A percentile compares a stretch with the other conserved stretches of the same genome.
These are phyloP conservation scores for Leuctra nigra DNA, from an alignment of 2,888 invertebrate species.

Conservation along the genomic window DNA sequence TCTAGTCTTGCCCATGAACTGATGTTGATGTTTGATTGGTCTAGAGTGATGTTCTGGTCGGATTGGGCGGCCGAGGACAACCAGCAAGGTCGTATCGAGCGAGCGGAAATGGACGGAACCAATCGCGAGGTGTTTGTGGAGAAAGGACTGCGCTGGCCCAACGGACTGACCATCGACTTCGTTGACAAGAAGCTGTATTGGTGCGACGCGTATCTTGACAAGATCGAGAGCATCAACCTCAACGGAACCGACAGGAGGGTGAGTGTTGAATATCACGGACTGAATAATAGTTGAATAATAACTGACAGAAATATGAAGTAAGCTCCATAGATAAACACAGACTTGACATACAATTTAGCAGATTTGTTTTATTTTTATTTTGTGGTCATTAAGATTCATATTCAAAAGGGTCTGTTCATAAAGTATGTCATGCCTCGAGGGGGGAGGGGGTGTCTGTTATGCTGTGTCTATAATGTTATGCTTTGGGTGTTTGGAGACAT, in stretches of 20 bases:
- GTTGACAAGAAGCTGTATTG: conserved; percentile 53
- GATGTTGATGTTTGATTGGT: too few relatives aligned
- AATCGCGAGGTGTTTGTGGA: conserved; percentile 50
- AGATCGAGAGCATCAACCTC: conserved; percentile 57
- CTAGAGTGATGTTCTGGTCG: conserved; percentile 64
- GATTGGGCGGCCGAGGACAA: conserved; percentile 51
- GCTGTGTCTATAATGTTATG: too few relatives aligned
- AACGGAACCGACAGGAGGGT: conserved; percentile 47
- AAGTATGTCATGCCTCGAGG: too few relatives aligned
- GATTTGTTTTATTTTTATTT: too few relatives aligned
- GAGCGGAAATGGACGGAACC: conserved; percentile 68
- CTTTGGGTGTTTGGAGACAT: too few relatives aligned
- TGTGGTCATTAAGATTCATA: too few relatives aligned
- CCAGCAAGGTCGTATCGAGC: conserved; percentile 48
- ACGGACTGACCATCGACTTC: conserved; percentile 63
- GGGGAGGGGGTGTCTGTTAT: too few relatives aligned
- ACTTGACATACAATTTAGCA: background rate
- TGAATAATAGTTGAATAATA: too few relatives aligned
- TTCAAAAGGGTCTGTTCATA: too few relatives aligned
- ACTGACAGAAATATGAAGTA: too few relatives aligned
- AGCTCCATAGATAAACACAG: too few relatives aligned
- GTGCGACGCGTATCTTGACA: conserved; percentile 64
- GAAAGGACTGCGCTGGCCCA: conserved; percentile 60
- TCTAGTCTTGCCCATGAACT: too few relatives aligned
- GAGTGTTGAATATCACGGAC: conserved; percentile 21